These are phyloP conservation scores for Drosophila niveifrons DNA, from an alignment of 2,888 invertebrate genomes.

Conservation along the genomic window DNA sequence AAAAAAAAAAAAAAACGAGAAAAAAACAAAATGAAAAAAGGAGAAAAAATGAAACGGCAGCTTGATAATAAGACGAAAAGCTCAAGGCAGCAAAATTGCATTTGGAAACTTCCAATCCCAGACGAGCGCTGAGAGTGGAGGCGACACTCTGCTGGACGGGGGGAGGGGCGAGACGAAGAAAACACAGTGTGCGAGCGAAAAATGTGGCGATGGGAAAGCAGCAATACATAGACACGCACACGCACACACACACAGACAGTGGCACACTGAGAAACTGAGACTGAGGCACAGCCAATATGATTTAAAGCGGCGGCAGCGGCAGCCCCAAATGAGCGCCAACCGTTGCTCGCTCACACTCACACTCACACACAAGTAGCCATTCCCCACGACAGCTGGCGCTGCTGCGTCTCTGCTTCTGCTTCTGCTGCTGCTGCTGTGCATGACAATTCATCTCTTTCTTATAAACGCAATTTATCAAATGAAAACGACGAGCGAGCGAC, in stretches of 20 bases:
- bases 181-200: conserved; percentile 65
- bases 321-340: conserved; percentile 72
- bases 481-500: conserved; percentile 83
- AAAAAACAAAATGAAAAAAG: conserved; percentile 12
- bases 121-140: conserved; percentile 62
- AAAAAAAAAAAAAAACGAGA: conserved; percentile 23
- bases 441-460: conserved; percentile 85
- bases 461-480: conserved; percentile 85
- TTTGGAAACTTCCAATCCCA: conserved; percentile 84
- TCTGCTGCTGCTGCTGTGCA: conserved; percentile 74
- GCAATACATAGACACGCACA: conserved; percentile 23
- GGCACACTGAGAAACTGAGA: conserved; percentile 30
- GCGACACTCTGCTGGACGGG: conserved; percentile 8
- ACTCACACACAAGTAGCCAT: conserved; percentile 35
- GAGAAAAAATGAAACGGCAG: conserved; percentile 42
- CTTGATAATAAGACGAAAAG: conserved; percentile 73
- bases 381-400: conserved; percentile 30
- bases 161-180: conserved; percentile 42
- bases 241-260: conserved; percentile 13
- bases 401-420: conserved; percentile 46
- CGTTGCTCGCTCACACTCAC: conserved; percentile 65
- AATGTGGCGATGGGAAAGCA: conserved; percentile 64
- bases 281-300: conserved; percentile 78
- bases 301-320: conserved; percentile 73
- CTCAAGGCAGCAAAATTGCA: conserved; percentile 79